Evolutionary conservation across 2,797 vertebrate genomes (phyloP), one percentile per base, ranked within the genome.

Genomic region (Xenentodon cancila): DNA sequence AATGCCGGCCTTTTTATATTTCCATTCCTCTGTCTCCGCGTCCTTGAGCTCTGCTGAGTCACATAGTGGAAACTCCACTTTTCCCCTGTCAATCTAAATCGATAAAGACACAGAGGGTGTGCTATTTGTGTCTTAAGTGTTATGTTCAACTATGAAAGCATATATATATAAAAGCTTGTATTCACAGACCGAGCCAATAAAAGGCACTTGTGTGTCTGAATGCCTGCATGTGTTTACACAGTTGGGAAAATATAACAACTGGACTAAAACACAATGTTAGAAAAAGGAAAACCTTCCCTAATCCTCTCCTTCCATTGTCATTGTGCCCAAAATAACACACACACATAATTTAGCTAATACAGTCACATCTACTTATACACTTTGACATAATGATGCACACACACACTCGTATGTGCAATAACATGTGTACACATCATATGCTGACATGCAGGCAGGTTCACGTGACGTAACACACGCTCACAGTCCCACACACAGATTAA

Each of bases 201-300:
- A 32, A 32, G 30, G 11, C 3, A 9, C 25, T 6, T 22, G 19
- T 55, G 22, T 18, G 25, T 30, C 34, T 50, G 17, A 12, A 4
- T 44, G 20, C 0, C 16, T 64, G 9, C 1, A 15, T 68, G 53
- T 59, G 71, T 80, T 59, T 71, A 32, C 69, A 54, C 52, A 37
- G 59, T 64, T 59, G 53, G 54, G 56, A 69, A 80, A 72, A 79
- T 68, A 68, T 75, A 73, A 85, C 67, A 71, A 49, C 69, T 50
- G 64, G 72, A 70, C 44, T 59, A 9, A 77, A 85, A 73, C 75
- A 82, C 76, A 59, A 46, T 81, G 64, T 66, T 62, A 75, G 67
- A 76, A 80, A 81, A 63, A 73, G 83, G 86, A 81, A 90, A 88
- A 91, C 58, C 64, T 87, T 88, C 79, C 40, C 79, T 87, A 87